Evolutionary conservation across 1,140 invertebrate genomes (phyloP).

Genomic region (Drosophila nigromelanica): DNA sequence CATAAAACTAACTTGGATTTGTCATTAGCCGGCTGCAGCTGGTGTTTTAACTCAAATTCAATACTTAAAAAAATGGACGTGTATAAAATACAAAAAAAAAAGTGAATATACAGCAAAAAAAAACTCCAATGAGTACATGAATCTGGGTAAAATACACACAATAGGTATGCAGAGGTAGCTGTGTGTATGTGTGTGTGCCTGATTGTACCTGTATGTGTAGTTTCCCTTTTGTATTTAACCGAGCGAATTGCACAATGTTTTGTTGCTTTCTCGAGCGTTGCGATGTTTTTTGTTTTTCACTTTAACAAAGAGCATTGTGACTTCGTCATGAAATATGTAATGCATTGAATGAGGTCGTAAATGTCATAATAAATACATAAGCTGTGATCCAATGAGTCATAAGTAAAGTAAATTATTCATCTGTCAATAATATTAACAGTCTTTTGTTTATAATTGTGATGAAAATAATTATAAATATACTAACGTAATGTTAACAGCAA

Average conservation of each 20-base stretch:
- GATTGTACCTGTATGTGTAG: slow-evolving; percentile 25
- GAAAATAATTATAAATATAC: too few species aligned
- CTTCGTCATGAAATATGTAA: neutral
- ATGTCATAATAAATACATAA: neutral
- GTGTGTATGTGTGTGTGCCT: neutral
- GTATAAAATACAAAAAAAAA: slow-evolving; percentile 29
- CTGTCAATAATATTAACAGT: too few species aligned
- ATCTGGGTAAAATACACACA: slow-evolving; percentile 45
- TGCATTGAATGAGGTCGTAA: neutral
- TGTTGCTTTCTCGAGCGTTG: slow-evolving; percentile 61
- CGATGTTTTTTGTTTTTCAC: slow-evolving; percentile 29
- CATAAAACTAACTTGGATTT: slow-evolving; percentile 26
- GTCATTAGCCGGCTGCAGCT: slow-evolving; percentile 29
- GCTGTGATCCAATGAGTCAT: too few species aligned
- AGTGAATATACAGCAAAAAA: slow-evolving; percentile 1
- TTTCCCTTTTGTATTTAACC: slow-evolving; percentile 54
- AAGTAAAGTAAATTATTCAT: neutral
- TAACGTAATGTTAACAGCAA: too few species aligned
- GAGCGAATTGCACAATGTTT: slow-evolving; percentile 55
- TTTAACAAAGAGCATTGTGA: neutral
- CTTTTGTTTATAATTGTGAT: too few species aligned
- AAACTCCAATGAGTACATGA: slow-evolving; percentile 16
- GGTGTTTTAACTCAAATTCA: slow-evolving; percentile 45
- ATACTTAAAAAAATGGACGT: slow-evolving; percentile 27
- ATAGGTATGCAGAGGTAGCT: neutral